Conservation (phyloP, 2,113 vertebrate species). For the Plecturocebus donacophilus region DNA sequence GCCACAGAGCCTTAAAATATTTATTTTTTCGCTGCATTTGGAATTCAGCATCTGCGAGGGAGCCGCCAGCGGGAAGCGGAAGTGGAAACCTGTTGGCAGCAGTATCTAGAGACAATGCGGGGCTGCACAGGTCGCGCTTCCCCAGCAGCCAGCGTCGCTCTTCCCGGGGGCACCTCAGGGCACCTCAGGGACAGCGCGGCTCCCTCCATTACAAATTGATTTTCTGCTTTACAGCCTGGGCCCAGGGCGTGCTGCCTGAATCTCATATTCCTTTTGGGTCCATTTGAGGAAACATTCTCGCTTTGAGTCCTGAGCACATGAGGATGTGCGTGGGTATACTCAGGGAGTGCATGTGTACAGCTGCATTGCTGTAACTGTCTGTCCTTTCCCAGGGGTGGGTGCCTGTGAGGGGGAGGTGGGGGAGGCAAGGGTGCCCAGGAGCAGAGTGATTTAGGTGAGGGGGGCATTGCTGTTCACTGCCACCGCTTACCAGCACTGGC, state of each 20-base stretch:
- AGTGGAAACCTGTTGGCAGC: constrained; percentile 29
- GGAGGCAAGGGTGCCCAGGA: accelerated
- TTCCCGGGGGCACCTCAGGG: accelerated
- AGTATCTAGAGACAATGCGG: background rate
- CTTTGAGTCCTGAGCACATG: background rate
- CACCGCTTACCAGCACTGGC: background rate
- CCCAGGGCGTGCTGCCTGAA: background rate
- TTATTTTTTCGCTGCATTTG: constrained; percentile 57
- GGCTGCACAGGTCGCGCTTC: accelerated
- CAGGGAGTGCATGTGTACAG: background rate
- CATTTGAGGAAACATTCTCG: background rate
- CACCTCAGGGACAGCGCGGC: background rate
- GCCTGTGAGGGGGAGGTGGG: too few relatives aligned
- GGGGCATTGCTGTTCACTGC: background rate
- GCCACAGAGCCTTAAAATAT: constrained; percentile 65
- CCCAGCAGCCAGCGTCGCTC: background rate
- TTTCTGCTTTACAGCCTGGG: background rate
- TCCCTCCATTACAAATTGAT: background rate
- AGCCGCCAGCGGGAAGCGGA: background rate
- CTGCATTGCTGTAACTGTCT: background rate
- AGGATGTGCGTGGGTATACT: background rate
- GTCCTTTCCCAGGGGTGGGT: accelerated
- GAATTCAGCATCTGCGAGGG: constrained; percentile 45
- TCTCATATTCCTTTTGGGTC: constrained; percentile 10
- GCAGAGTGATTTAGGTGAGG: background rate